A percentile compares a stretch with the other conserved stretches of the same genome.
Evolutionary conservation across 1,140 invertebrate species (phyloP).

Genomic region (Dinoponera quadriceps): DNA sequence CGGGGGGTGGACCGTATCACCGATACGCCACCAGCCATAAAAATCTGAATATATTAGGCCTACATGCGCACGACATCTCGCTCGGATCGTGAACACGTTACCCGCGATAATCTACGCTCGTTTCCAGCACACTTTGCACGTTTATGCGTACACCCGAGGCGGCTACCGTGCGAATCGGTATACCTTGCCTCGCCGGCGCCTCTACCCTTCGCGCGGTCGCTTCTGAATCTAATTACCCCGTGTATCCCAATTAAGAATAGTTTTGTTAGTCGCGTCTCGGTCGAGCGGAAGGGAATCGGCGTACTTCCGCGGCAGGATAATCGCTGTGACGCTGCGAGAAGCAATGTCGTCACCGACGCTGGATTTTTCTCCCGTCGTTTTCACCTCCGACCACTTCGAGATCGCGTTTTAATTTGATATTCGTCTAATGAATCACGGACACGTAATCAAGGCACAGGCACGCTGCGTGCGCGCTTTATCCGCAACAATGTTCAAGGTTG

Average conservation of each 20-base stretch:
- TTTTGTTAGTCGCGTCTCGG: neutral
- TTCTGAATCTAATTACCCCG: slow-evolving; percentile 13
- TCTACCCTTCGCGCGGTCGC: neutral
- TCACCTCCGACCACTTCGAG: neutral
- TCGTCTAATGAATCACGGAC: slow-evolving; percentile 1
- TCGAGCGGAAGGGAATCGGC: no score
- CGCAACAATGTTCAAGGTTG: slow-evolving; percentile 52
- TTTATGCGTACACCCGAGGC: slow-evolving; percentile 65
- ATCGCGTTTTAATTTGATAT: neutral
- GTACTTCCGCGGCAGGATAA: no score
- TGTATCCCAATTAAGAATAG: neutral
- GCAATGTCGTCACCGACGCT: no score
- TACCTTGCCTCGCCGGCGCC: neutral
- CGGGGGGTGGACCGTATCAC: slow-evolving; percentile 75
- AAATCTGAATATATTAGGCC: slow-evolving; percentile 86
- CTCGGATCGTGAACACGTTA: slow-evolving; percentile 80
- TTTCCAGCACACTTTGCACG: slow-evolving; percentile 74
- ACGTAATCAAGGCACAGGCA: neutral
- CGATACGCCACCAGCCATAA: slow-evolving; percentile 85
- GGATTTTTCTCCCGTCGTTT: no score
- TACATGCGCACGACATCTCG: slow-evolving; percentile 81
- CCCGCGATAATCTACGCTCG: slow-evolving; percentile 77
- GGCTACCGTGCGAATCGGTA: slow-evolving; percentile 14
- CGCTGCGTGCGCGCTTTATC: slow-evolving; percentile 17
- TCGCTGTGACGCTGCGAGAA: no score